phyloP scores from a whole-genome alignment of 2,888 invertebrate genomes.

The Ethmia dodecea region DNA sequence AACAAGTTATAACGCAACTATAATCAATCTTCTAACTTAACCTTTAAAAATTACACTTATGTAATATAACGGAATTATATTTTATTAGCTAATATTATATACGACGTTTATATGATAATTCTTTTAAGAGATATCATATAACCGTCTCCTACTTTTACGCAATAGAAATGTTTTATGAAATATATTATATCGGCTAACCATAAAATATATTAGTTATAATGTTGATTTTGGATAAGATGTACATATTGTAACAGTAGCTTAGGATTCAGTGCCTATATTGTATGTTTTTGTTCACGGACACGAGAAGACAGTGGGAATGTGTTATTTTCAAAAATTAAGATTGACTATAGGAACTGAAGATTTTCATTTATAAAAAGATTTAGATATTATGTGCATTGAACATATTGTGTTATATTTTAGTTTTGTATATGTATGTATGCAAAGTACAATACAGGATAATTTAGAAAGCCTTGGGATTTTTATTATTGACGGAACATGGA shows the following conservation, averaged over 20 bases:
- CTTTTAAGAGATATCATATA: slow-evolving; percentile 2
- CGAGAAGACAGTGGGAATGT: slow-evolving; percentile 16
- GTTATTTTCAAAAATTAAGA: slow-evolving; percentile 16
- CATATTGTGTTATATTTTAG: slow-evolving; percentile 26
- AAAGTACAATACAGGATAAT: too few relatives aligned
- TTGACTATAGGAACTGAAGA: slow-evolving; percentile 25
- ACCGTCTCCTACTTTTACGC: background rate
- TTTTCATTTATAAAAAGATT: slow-evolving; percentile 22
- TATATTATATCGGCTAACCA: background rate
- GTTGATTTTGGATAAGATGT: slow-evolving; percentile 30
- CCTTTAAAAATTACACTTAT: too few relatives aligned
- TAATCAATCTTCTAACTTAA: too few relatives aligned
- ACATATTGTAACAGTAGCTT: slow-evolving; percentile 38
- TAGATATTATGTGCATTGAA: slow-evolving; percentile 28
- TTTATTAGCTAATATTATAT: too few relatives aligned
- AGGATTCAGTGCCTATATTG: slow-evolving; percentile 40
- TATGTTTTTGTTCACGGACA: slow-evolving; percentile 11
- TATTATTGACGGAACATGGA: too few relatives aligned
- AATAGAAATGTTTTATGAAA: slow-evolving; percentile 7
- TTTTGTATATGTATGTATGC: slow-evolving; percentile 17
- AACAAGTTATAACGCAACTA: too few relatives aligned
- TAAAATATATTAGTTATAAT: slow-evolving; percentile 8
- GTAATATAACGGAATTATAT: too few relatives aligned
- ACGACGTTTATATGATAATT: too few relatives aligned
- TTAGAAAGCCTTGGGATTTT: too few relatives aligned